Conservation (phyloP, 2,797 vertebrate genomes). For the Ispidina lecontei region DNA sequence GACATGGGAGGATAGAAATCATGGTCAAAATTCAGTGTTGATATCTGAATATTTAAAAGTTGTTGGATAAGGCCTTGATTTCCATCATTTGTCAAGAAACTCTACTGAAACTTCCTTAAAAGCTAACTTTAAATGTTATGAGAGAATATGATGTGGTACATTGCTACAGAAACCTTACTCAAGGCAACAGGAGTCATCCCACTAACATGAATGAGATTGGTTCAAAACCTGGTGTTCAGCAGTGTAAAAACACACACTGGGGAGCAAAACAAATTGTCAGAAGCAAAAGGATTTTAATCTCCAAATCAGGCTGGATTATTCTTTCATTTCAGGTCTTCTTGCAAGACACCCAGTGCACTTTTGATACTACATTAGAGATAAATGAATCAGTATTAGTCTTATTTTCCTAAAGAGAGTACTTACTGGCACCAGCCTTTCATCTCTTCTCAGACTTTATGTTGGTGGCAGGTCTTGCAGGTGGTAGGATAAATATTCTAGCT, state of each 20-base stretch:
- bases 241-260: background rate
- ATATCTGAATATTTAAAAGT: background rate
- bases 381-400: background rate
- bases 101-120: background rate
- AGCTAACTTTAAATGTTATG: background rate
- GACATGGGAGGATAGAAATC: background rate
- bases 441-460: background rate
- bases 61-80: background rate
- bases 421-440: background rate
- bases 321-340: background rate
- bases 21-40: background rate
- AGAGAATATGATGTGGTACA: background rate
- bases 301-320: background rate
- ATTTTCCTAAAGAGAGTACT: background rate
- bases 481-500: background rate
- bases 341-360: background rate
- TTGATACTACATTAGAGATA: background rate
- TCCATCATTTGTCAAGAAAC: background rate
- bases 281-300: background rate
- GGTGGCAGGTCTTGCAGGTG: background rate
- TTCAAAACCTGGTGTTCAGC: background rate
- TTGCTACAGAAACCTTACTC: background rate
- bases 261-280: background rate
- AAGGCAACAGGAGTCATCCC: background rate
- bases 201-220: background rate